Percentiles rank a stretch among this genome's conserved stretches.
phyloP scores from a whole-genome alignment of 2,888 invertebrate species.

The Lamellibrachia satsuma region DNA sequence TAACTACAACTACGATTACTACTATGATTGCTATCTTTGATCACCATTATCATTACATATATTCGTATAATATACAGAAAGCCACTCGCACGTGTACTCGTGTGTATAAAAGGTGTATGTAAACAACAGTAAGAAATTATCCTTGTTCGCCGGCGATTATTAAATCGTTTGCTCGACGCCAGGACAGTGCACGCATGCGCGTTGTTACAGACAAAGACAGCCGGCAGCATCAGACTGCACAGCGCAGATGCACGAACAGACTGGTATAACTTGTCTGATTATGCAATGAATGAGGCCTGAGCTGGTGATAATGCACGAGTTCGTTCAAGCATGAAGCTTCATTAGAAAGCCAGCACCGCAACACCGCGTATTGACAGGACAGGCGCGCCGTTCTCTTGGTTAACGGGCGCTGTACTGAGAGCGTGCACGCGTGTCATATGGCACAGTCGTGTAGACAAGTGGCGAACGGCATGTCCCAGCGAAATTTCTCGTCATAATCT shows the following conservation, averaged over 20 bases:
- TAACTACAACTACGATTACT: constrained; percentile 5
- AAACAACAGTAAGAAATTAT: constrained; percentile 12
- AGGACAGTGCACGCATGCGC: not conserved
- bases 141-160: not conserved
- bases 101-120: not conserved
- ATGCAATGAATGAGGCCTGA: not conserved
- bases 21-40: constrained; percentile 9
- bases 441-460: not conserved
- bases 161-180: not conserved
- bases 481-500: not conserved
- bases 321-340: not conserved
- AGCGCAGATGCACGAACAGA: not conserved
- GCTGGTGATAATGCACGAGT: not conserved
- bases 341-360: not conserved
- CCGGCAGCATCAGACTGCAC: not conserved
- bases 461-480: constrained; percentile 10
- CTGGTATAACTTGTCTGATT: not conserved
- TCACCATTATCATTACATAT: constrained; percentile 12
- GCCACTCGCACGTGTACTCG: constrained; percentile 12
- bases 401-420: not conserved
- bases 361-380: not conserved
- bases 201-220: not conserved
- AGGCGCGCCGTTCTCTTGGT: not conserved
- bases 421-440: not conserved
- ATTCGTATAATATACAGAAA: constrained; percentile 17